Evolutionary conservation across 2,888 invertebrate species (phyloP), one percentile per base, ranked within the genome.

Genomic region (Iphiclides podalirius): DNA sequence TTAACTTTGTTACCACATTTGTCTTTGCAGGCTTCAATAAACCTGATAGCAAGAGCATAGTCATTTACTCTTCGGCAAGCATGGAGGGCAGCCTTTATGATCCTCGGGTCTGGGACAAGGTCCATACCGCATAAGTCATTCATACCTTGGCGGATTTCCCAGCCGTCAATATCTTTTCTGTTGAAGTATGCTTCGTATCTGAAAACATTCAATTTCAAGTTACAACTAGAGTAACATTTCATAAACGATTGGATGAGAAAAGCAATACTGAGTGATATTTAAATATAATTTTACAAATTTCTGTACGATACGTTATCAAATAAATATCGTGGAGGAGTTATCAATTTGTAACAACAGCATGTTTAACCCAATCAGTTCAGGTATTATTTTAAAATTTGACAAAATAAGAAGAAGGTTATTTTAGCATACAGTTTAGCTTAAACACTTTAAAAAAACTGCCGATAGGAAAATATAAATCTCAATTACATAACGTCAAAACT

Each of bases 51-150:
- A 15, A 99, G 90, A 0, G 99, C 94, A 72, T 94, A 96, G 79
- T 99, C 99, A 74, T 99, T 98, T 2, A 98, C 91, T 64, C 96
- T 91, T 61, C 99, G 93, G 84, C 98, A 98, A 0, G 99, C 99
- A 55, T 93, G 93, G 61, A 99, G 81, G 1, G 95, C 96, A 42
- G 98, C 95, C 63, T 91, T 91, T 60, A 98, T 92, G 61, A 98
- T 95, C 76, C 90, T 93, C 54, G 98, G 98, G 75, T 98, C 98
- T 0, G 98, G 98, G 6, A 99, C 93, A 70, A 96, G 86, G 90
- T 99, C 98, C 93, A 95, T 94, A 60, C 95, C 96, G 66, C 92
- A 92, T 58, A 97, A 84, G 74, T 96, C 96, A 67, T 95, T 96
- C 94, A 97, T 95, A 2, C 93, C 97, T 76, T 96, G 95, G 52